Evolutionary conservation across 2,888 invertebrate genomes (phyloP).

Genomic region (Eugnorisma glareosa): DNA sequence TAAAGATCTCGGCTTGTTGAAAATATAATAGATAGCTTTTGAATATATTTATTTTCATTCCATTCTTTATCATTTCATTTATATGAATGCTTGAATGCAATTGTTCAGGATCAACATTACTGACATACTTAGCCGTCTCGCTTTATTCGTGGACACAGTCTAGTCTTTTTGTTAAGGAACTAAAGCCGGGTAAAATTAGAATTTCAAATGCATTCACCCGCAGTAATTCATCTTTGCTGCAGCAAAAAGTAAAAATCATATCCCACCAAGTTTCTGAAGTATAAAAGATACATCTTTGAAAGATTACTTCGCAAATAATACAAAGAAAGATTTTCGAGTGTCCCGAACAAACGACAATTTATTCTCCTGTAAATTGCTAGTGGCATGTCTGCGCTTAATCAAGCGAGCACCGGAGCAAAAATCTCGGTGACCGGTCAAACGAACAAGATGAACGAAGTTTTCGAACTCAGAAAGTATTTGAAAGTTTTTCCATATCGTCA

Average conservation of each 20-base stretch:
- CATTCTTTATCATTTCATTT: conserved; percentile 19
- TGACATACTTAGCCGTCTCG: conserved; percentile 83
- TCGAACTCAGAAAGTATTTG: conserved; percentile 51
- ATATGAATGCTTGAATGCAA: conserved; percentile 54
- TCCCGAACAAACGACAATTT: conserved; percentile 75
- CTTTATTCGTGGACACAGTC: conserved; percentile 76
- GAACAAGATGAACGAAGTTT: conserved; percentile 51
- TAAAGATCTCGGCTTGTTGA: conserved; percentile 13
- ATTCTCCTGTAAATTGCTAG: conserved; percentile 77
- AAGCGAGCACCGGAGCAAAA: conserved; percentile 72
- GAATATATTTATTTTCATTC: conserved; percentile 14
- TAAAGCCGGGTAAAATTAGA: conserved; percentile 75
- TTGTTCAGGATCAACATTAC: conserved; percentile 73
- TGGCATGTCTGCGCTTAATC: conserved; percentile 79
- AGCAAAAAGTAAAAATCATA: conserved; percentile 50
- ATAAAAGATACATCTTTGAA: conserved; percentile 65
- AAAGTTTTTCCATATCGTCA: conserved; percentile 42
- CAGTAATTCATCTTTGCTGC: conserved; percentile 70
- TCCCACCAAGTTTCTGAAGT: conserved; percentile 46
- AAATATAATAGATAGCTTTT: conserved; percentile 16
- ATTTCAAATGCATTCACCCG: conserved; percentile 79
- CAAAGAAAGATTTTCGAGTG: conserved; percentile 71
- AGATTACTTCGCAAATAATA: conserved; percentile 73
- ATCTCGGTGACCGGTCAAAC: conserved; percentile 69
- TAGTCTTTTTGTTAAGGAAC: conserved; percentile 75